These are phyloP conservation scores for Periplaneta americana DNA, from an alignment of 1,140 invertebrate genomes.

Conservation along the genomic window DNA sequence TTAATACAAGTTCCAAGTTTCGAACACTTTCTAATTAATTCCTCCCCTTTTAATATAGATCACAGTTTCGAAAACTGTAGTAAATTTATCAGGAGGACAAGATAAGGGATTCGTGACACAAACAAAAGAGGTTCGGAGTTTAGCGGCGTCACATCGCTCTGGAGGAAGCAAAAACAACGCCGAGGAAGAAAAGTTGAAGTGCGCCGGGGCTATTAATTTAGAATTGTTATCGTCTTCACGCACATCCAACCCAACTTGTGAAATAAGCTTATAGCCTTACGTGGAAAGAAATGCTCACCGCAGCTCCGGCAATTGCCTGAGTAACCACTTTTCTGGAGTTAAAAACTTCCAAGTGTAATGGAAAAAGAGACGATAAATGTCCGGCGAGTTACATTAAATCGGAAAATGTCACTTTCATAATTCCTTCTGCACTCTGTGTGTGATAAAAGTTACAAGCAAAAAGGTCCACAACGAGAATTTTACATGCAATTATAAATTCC, in stretches of 20 bases:
- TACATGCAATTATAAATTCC: too few relatives aligned
- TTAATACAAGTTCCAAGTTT: not conserved
- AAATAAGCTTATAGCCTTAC: not conserved
- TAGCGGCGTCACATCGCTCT: not conserved
- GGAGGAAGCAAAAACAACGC: not conserved
- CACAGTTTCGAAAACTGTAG: not conserved
- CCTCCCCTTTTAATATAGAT: not conserved
- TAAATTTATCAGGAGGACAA: not conserved
- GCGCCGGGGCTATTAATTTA: not conserved
- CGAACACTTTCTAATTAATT: not conserved
- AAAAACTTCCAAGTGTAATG: not conserved
- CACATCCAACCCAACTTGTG: not conserved
- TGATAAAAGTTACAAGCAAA: too few relatives aligned
- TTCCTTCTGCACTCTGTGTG: too few relatives aligned
- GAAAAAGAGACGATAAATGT: not conserved
- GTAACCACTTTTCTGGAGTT: not conserved
- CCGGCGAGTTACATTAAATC: not conserved
- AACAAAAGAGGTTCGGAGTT: not conserved
- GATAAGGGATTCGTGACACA: not conserved
- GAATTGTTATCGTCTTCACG: not conserved
- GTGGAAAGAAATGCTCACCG: not conserved
- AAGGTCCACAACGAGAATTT: too few relatives aligned
- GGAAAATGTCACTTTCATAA: not conserved
- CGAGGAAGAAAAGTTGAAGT: not conserved
- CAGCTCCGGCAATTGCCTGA: not conserved